Conservation (phyloP, 2,797 vertebrate species). For the Tenualosa thibaudeaui region DNA sequence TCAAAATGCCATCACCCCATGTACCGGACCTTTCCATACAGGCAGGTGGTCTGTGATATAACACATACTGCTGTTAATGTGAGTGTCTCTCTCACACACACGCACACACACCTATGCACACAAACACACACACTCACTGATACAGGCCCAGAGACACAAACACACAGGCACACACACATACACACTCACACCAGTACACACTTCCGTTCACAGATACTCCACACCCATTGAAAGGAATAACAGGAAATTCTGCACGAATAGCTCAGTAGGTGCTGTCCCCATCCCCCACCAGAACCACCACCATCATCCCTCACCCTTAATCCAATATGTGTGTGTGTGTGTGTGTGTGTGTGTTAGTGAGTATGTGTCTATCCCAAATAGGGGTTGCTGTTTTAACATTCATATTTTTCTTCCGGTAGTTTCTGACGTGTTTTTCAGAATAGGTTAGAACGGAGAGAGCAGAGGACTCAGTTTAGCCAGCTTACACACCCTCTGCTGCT, state of each 20-base stretch:
- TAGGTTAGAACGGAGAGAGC: background rate
- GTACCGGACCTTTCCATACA: conserved; percentile 6
- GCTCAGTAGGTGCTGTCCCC: background rate
- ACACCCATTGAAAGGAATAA: conserved; percentile 4
- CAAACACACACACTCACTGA: background rate
- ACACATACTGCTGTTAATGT: background rate
- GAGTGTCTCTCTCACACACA: background rate
- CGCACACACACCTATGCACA: background rate
- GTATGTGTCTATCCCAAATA: background rate
- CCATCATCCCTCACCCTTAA: background rate
- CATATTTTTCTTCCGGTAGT: background rate
- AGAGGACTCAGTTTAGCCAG: background rate
- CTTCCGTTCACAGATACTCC: conserved; percentile 17
- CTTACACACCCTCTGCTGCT: background rate
- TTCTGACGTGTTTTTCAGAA: background rate
- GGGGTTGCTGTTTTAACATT: background rate
- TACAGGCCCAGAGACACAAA: background rate
- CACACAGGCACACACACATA: background rate
- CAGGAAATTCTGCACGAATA: conserved; percentile 12
- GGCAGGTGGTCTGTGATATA: background rate
- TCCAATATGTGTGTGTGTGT: conserved; percentile 10
- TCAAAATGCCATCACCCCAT: background rate
- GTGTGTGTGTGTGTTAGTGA: background rate
- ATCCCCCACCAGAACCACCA: background rate
- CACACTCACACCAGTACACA: background rate